phyloP scores from a whole-genome alignment of 2,888 invertebrate genomes.

The Epirrhoe tristata region DNA sequence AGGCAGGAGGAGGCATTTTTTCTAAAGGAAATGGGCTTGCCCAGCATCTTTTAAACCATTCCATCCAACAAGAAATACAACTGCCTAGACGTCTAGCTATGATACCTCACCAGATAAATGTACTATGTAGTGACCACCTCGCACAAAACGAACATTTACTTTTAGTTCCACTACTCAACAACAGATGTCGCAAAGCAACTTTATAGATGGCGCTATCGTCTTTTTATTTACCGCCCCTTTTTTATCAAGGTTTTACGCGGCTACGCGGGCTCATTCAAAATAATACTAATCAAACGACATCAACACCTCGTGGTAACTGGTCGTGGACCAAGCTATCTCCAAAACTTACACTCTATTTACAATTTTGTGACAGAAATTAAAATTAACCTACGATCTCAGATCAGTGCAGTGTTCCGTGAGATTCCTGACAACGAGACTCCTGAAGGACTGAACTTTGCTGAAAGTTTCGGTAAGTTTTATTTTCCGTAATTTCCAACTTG shows the following conservation, averaged over 20 bases:
- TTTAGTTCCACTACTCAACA: conserved; percentile 51
- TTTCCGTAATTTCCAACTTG: neutral
- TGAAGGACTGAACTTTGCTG: conserved; percentile 21
- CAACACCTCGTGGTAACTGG: conserved; percentile 76
- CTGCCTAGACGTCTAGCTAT: too few relatives aligned
- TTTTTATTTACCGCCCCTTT: conserved; percentile 46
- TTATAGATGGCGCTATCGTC: conserved; percentile 57
- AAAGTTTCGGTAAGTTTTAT: conserved; percentile 36
- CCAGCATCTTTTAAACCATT: too few relatives aligned
- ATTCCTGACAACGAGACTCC: conserved; percentile 9
- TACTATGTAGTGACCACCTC: too few relatives aligned
- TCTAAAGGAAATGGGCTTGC: too few relatives aligned
- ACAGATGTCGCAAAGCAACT: conserved; percentile 57
- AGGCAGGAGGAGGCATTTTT: too few relatives aligned
- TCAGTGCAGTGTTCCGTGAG: conserved; percentile 34
- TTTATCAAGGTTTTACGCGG: conserved; percentile 63
- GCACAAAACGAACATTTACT: neutral
- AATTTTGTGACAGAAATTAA: conserved; percentile 16
- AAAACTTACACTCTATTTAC: conserved; percentile 27
- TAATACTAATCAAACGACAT: conserved; percentile 72
- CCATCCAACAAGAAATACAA: too few relatives aligned
- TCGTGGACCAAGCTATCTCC: conserved; percentile 49
- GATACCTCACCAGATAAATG: too few relatives aligned
- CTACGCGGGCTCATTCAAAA: conserved; percentile 69
- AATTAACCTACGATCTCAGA: conserved; percentile 1